A percentile compares a stretch with the other conserved stretches of the same genome.
Evolutionary conservation across 1,140 invertebrate genomes (phyloP).

Genomic region (Rhysida immarginata): DNA sequence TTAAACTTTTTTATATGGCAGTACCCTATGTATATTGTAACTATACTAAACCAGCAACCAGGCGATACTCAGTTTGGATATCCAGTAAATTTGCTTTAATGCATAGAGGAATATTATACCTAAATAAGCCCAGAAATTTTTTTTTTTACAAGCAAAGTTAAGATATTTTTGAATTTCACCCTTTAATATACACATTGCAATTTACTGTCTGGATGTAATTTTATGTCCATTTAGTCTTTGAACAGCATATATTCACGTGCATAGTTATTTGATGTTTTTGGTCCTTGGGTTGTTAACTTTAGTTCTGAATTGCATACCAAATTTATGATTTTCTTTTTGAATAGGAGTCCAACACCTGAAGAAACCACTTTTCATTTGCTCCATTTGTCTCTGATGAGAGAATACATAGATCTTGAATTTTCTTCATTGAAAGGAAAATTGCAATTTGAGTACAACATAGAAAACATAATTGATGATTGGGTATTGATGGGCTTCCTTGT

Average conservation of each 20-base stretch:
- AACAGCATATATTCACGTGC: not conserved
- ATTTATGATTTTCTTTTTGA: slow-evolving; percentile 9
- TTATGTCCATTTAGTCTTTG: not conserved
- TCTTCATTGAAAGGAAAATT: slow-evolving; percentile 46
- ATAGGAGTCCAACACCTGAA: slow-evolving; percentile 46
- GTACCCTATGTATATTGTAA: no score
- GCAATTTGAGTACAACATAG: slow-evolving; percentile 59
- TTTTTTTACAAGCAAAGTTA: no score
- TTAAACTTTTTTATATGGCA: no score
- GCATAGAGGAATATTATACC: no score
- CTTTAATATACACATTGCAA: no score
- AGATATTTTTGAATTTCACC: no score
- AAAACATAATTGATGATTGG: slow-evolving; percentile 59
- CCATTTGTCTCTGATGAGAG: slow-evolving; percentile 76
- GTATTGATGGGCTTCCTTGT: slow-evolving; percentile 89
- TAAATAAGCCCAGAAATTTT: no score
- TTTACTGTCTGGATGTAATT: not conserved
- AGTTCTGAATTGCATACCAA: not conserved
- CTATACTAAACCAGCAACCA: no score
- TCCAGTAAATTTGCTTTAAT: no score
- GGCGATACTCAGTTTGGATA: no score
- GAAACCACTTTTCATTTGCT: slow-evolving; percentile 84
- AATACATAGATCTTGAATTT: slow-evolving; percentile 90
- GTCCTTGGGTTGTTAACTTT: not conserved
- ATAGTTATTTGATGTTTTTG: not conserved